Base-by-base conservation (phyloP, 2,888 invertebrate genomes). In the Acanthosoma haemorrhoidale region DNA sequence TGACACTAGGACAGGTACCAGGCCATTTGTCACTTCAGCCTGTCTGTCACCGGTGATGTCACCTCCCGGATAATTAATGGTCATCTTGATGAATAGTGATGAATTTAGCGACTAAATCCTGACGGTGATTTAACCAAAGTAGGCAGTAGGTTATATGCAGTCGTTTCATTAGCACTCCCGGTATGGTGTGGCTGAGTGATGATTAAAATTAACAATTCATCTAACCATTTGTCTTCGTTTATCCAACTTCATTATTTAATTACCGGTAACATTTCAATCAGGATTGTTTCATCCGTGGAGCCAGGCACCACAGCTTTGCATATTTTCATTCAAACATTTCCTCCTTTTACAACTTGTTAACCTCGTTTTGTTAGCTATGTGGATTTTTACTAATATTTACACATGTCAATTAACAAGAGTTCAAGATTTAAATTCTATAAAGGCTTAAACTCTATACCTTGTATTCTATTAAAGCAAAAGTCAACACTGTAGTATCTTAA, bases 41-140 rank as follows among this genome's bases (percentile, higher is more conserved):
- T 5, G 41, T 6, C 43, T 43, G 43, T 43, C 43, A 43, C 25
- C 25, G 13, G 25, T 43, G 43, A 43, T 43, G 43, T 43, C 43
- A 13, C 43, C 11, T 43, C 25, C 21, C n/a, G 25, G 21, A 43
- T 13, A 21, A 43, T 43, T 43, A 43, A 43, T 43, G 43, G 21
- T 43, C 43, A 43, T 43, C 18, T 21, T 43, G 43, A 43, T 43
- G 43, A 43, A 43, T 43, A 43, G 25, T 43, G 43, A 43, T 43
- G 21, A 43, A 43, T 43, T 43, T 43, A 43, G 43, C 43, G 25
- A 43, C 43, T 43, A 43, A 43, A 43, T 43, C 43, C 43, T 43
- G 0, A 13, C 18, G 43, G 21, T 43, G 25, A 43, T 43, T 43
- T 43, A 43, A 43, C 43, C 43, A 43, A 43, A 43, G 43, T 43